phyloP scores from a whole-genome alignment of 53 echinoderm and acorn worm genomes.

The Paracentrotus lividus region DNA sequence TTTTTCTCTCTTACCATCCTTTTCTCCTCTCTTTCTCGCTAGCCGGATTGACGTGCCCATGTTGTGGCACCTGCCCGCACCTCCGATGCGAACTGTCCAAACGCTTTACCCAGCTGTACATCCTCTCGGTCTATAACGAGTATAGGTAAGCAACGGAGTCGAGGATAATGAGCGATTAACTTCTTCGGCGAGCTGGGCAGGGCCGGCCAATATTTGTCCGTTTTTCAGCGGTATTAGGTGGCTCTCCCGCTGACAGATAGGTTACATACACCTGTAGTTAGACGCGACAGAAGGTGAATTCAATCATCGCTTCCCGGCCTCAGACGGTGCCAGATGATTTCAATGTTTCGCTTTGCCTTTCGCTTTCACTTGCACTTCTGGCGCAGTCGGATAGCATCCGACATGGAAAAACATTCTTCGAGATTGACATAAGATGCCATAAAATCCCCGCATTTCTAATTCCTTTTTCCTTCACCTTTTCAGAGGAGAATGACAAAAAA shows the following conservation, averaged over 20 bases:
- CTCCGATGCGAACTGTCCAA: constrained; percentile 37
- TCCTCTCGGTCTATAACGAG: background rate
- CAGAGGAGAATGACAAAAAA: background rate
- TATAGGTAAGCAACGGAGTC: constrained; percentile 52
- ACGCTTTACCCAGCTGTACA: constrained; percentile 60
- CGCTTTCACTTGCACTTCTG: constrained; percentile 31
- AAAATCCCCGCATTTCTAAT: constrained; percentile 12
- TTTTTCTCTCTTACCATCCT: background rate
- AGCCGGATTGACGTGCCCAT: background rate
- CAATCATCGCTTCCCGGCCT: constrained; percentile 44
- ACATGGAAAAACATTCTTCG: background rate
- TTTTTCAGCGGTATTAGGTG: constrained; percentile 66
- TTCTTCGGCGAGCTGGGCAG: constrained; percentile 61
- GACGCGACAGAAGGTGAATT: constrained; percentile 66
- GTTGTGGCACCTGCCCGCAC: constrained; percentile 57
- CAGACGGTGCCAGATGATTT: constrained; percentile 13
- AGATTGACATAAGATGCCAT: constrained; percentile 55
- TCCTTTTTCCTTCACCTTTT: constrained; percentile 5
- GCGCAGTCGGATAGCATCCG: background rate
- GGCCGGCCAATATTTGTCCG: constrained; percentile 52
- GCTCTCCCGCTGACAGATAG: constrained; percentile 58
- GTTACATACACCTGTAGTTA: constrained; percentile 55
- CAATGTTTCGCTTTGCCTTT: constrained; percentile 45
- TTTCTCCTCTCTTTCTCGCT: background rate
- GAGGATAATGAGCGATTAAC: constrained; percentile 65